These are phyloP conservation scores for Ceratina japonica DNA, from an alignment of 1,140 invertebrate species.

Conservation along the genomic window DNA sequence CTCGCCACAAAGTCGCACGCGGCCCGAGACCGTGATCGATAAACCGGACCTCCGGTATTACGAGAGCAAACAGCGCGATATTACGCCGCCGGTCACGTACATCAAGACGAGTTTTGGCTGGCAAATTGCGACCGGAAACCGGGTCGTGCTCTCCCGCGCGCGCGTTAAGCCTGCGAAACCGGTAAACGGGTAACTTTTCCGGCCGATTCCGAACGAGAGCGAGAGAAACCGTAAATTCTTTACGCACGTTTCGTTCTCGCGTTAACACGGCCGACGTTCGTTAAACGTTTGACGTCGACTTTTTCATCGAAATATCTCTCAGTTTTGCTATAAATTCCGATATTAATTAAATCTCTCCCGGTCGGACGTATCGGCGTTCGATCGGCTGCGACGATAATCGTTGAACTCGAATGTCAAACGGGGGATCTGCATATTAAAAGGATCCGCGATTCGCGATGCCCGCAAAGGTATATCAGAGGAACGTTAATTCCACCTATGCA, in stretches of 20 bases:
- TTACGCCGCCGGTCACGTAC: slow-evolving; percentile 16
- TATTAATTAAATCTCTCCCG: not conserved
- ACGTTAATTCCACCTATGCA: slow-evolving; percentile 11
- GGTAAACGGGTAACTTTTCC: slow-evolving; percentile 1
- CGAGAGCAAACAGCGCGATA: slow-evolving; percentile 15
- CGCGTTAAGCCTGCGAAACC: not conserved
- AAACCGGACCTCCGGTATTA: slow-evolving; percentile 15
- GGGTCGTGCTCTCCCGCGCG: slow-evolving; percentile 1
- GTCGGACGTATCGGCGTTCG: no score
- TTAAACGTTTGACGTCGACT: no score
- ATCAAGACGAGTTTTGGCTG: slow-evolving; percentile 29
- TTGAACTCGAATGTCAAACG: not conserved
- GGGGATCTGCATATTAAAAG: not conserved
- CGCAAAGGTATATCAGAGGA: slow-evolving; percentile 11
- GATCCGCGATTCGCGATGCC: not conserved
- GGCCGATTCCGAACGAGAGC: not conserved
- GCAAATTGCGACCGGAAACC: slow-evolving; percentile 21
- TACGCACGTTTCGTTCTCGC: slow-evolving; percentile 1
- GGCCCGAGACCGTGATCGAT: slow-evolving; percentile 3
- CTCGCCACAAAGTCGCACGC: slow-evolving; percentile 24
- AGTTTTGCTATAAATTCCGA: not conserved
- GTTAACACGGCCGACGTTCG: not conserved
- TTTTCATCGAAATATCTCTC: no score
- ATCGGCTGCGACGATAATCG: no score
- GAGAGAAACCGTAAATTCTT: slow-evolving; percentile 14